phyloP scores from a whole-genome alignment of 2,113 vertebrate species.

The Sterrhoptilus dennistouni region DNA sequence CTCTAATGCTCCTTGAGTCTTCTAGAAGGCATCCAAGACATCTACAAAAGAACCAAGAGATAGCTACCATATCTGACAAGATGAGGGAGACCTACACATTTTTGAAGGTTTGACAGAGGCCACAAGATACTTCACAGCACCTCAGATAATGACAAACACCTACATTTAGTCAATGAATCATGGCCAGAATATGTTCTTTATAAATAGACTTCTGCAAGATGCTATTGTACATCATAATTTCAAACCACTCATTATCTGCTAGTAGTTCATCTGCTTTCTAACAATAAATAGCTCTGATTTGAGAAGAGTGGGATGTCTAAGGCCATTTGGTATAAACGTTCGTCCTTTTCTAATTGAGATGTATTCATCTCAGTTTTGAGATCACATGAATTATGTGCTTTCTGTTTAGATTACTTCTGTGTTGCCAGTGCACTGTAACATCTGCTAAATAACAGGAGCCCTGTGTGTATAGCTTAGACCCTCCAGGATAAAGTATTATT shows the following conservation, averaged over 20 bases:
- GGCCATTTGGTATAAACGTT: not conserved
- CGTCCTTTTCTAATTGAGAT: slow-evolving; percentile 8
- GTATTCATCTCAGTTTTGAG: not conserved
- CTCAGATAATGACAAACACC: slow-evolving; percentile 5
- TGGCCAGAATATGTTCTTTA: slow-evolving; percentile 4
- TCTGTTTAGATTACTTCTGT: not conserved
- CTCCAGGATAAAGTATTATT: not conserved
- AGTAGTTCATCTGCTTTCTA: not conserved
- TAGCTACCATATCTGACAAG: not conserved
- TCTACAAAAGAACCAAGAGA: not conserved
- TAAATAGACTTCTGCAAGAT: slow-evolving; percentile 14
- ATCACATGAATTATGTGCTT: not conserved
- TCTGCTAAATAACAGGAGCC: not conserved
- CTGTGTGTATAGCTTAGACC: not conserved
- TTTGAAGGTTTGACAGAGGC: not conserved
- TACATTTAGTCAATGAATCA: slow-evolving; percentile 24
- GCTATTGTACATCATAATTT: not conserved
- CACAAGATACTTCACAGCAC: not conserved
- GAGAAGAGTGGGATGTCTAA: not conserved
- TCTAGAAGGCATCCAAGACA: not conserved
- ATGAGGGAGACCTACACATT: not conserved
- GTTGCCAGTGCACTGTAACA: not conserved
- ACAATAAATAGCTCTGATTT: slow-evolving; percentile 16
- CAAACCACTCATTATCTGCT: not conserved
- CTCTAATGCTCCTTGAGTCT: not conserved